Base-by-base conservation (phyloP, 2,888 invertebrate genomes). In the Chloromyia formosa region DNA sequence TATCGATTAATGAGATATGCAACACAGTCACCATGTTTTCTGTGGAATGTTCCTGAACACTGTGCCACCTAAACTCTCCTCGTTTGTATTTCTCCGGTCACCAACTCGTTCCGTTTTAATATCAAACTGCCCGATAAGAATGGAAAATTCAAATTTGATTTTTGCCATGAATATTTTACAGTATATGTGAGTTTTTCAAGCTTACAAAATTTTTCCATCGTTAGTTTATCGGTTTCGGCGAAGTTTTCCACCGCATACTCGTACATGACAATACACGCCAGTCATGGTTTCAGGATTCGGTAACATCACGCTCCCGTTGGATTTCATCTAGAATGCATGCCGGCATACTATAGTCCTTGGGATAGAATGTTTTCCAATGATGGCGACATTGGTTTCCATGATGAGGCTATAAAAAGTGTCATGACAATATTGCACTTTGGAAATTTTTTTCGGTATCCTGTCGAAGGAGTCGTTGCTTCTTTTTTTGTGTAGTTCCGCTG, bases 331-430 rank as follows among this genome's bases (percentile, higher is more conserved):
- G 35, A 16, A 56, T 54, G 54, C 68, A 69, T 69, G 54, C 53
- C 27, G 23, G 18, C 49, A 7, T 7, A 35, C 27, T 4, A 35
- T 35, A 4, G 27, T 35, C 3, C 27, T 35, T 35, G 3, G 27
- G 27, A 35, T 7, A 35, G 27, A 35, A 35, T 4, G 10, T 40
- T n/a, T 40, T 0, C 27, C n/a, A 5, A 16, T 42, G 7, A n/a
- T 27, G 9, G 16, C 62, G 42, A 40, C 62, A 40, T 35, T 14
- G 27, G 7, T n/a, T 2, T 69, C 68, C 18, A 69, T 54, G 53
- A 69, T 71, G 71, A n/a, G 68, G 53, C 71, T 42, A 58, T 71
- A 69, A 69, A 71, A 71, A 71, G 40, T 58, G 18, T 49, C 66
- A 35, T 40, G 71, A 56, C 71, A 71, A 56, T 56, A 56, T 71